A percentile compares a stretch with the other conserved stretches of the same genome.
Evolutionary conservation across 2,888 invertebrate genomes (phyloP).

Genomic region (Seira musarum): DNA sequence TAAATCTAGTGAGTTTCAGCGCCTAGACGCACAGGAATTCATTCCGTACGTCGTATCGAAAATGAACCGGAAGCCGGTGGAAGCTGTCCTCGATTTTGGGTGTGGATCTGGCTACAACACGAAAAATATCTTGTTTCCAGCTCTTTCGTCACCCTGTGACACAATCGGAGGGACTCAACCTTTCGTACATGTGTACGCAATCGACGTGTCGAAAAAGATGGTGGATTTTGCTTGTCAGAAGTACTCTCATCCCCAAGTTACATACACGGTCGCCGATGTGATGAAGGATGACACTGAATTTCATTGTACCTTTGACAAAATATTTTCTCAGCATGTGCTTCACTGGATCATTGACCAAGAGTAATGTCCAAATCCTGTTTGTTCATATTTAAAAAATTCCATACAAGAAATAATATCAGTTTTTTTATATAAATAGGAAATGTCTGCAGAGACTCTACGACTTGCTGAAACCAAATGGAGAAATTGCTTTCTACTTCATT

Average conservation of each 20-base stretch:
- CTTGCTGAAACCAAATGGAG: slow-evolving; percentile 64
- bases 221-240: slow-evolving; percentile 68
- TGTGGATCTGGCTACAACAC: slow-evolving; percentile 69
- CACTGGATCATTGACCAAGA: slow-evolving; percentile 69
- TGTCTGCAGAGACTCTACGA: slow-evolving; percentile 58
- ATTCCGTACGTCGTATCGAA: slow-evolving; percentile 66
- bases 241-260: slow-evolving; percentile 65
- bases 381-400: neutral
- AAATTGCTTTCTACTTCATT: slow-evolving; percentile 68
- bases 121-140: slow-evolving; percentile 63
- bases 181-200: slow-evolving; percentile 59
- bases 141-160: slow-evolving; percentile 28
- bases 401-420: too few relatives aligned
- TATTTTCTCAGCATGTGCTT: slow-evolving; percentile 69
- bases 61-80: slow-evolving; percentile 61
- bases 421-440: slow-evolving; percentile 57
- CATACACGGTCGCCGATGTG: slow-evolving; percentile 68
- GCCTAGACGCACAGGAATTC: slow-evolving; percentile 66
- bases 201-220: slow-evolving; percentile 69
- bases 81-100: slow-evolving; percentile 67
- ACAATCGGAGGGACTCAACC: neutral
- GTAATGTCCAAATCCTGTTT: slow-evolving; percentile 57
- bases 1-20: slow-evolving; percentile 67
- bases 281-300: slow-evolving; percentile 67
- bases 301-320: slow-evolving; percentile 68